These are phyloP conservation scores for Lophochroa leadbeateri DNA, from an alignment of 2,113 vertebrate species.

Conservation along the genomic window DNA sequence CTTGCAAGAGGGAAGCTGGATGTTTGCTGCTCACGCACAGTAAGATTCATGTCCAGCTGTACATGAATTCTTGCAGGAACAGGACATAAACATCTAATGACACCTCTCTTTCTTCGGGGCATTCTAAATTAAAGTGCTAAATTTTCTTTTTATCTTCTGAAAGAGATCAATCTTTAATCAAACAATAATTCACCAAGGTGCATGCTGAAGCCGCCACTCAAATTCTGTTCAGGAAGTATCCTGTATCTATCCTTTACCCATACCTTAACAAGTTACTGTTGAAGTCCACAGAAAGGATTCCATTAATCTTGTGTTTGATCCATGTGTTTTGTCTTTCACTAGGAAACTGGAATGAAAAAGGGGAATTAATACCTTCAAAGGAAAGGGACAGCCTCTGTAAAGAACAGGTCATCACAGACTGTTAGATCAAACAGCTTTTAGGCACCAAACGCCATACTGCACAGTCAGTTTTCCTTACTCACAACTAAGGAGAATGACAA, in stretches of 20 bases:
- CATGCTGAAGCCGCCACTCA: accelerated
- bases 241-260: neutral
- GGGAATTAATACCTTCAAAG: neutral
- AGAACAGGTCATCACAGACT: neutral
- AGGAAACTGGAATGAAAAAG: neutral
- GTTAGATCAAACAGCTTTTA: neutral
- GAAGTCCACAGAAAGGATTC: neutral
- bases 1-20: neutral
- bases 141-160: neutral
- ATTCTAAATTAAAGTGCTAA: neutral
- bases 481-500: neutral
- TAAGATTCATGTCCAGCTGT: neutral
- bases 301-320: neutral
- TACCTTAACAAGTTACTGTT: neutral
- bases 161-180: neutral
- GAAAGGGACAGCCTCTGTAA: neutral
- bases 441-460: neutral
- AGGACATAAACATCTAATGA: neutral
- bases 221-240: neutral
- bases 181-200: neutral
- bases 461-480: neutral
- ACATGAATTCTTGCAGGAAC: neutral
- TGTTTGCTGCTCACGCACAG: neutral
- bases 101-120: neutral
- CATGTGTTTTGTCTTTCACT: neutral